Base-by-base conservation (phyloP, 2,888 invertebrate species). In the Apodemia mormo region DNA sequence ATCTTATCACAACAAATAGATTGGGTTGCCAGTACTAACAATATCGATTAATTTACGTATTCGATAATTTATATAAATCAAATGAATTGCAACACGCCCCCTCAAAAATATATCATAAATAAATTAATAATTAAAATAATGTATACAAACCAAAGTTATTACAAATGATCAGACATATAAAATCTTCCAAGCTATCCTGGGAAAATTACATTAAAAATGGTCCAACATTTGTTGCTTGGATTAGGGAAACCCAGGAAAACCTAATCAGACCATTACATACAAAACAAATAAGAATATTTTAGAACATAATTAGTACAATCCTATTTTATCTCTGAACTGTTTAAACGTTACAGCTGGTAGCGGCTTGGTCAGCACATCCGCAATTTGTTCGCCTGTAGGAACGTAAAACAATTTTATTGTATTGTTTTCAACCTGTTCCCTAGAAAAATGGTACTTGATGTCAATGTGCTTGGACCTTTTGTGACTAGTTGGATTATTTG, bases 391-490 rank as follows among this genome's bases (percentile, higher is more conserved):
- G 73, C 72, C 75, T 75, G 76, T 74, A 64, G 72, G 72, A 69
- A 75, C 74, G 67, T 75, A 74, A 73, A 70, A 70, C 69, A 76
- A 68, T 71, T 72, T 74, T 49, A 75, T 72, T 71, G 72, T 68
- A 72, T 75, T 74, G 71, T 69, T 72, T 66, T 73, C 74, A 45
- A 75, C 58, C 14, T 75, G 71, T 56, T 76, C 75, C 22, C 74
- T 73, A 0, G 71, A 71, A 68, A 74, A 77, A 70, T 71, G 73
- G 68, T 73, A 73, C 56, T 81, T 80, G 29, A 81, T 81, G 70
- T 82, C 80, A 67, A 82, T 81, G 72, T 81, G 78, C 74, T 83
- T 80, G 70, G 80, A 76, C 74, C 79, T 66, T 73, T 82, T 79
- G n/a, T 64, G 33, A 37, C 12, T 29, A 10, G 73, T 72, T 12